phyloP scores from a whole-genome alignment of 2,797 vertebrate species.

The Pangasius sanitwongsei region DNA sequence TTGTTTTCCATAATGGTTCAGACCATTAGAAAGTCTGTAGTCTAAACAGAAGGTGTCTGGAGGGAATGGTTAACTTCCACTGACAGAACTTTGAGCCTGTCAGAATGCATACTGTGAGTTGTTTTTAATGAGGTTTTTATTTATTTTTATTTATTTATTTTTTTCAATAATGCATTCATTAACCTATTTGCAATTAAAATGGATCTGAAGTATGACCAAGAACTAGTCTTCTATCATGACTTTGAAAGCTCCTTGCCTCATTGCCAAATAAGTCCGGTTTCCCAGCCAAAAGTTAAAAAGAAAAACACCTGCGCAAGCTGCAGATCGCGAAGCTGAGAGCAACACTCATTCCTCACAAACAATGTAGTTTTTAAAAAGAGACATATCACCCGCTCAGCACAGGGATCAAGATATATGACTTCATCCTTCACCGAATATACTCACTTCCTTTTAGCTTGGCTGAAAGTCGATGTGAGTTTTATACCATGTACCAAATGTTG shows the following conservation, averaged over 20 bases:
- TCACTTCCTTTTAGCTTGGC: slow-evolving; percentile 57
- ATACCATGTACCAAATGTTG: slow-evolving; percentile 32
- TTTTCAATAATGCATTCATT: slow-evolving; percentile 60
- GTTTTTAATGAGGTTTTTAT: slow-evolving; percentile 59
- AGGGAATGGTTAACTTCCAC: slow-evolving; percentile 60
- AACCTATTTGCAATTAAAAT: slow-evolving; percentile 58
- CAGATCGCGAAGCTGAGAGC: background rate
- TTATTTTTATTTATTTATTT: slow-evolving; percentile 4
- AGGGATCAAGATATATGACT: slow-evolving; percentile 63
- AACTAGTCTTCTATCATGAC: slow-evolving; percentile 39
- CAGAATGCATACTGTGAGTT: slow-evolving; percentile 48
- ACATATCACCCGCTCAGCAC: slow-evolving; percentile 61
- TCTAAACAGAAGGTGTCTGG: slow-evolving; percentile 54
- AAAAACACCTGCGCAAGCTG: slow-evolving; percentile 18
- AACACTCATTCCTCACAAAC: slow-evolving; percentile 33
- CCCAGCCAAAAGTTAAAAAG: slow-evolving; percentile 36
- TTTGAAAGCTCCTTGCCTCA: slow-evolving; percentile 52
- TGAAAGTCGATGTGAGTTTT: slow-evolving; percentile 62
- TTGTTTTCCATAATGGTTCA: slow-evolving; percentile 51
- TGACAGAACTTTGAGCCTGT: slow-evolving; percentile 54
- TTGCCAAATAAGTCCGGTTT: slow-evolving; percentile 43
- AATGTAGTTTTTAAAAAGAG: slow-evolving; percentile 59
- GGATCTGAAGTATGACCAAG: slow-evolving; percentile 46
- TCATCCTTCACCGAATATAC: slow-evolving; percentile 56
- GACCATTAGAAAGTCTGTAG: slow-evolving; percentile 50